Percentiles rank a stretch among this genome's conserved stretches.
Evolutionary conservation across 2,888 invertebrate genomes (phyloP).

Genomic region (Tipula lateralis): DNA sequence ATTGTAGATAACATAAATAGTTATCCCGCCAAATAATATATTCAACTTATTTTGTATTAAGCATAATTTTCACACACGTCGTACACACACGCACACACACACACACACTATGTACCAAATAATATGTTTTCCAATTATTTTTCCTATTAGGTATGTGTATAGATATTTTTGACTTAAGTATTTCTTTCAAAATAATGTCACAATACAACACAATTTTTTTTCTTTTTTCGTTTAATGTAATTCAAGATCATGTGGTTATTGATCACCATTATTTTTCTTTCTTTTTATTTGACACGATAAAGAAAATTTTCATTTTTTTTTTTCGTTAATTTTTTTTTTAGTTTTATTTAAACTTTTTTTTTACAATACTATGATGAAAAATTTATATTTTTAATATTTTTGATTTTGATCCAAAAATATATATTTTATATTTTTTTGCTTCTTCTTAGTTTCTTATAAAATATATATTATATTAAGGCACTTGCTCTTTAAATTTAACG

Average conservation of each 20-base stretch:
- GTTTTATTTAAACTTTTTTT: neutral
- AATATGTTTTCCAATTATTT: neutral
- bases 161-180: neutral
- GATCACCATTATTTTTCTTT: constrained; percentile 24
- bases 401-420: constrained; percentile 14
- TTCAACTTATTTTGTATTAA: neutral
- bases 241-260: constrained; percentile 24
- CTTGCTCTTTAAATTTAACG: constrained; percentile 24
- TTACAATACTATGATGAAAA: constrained; percentile 24
- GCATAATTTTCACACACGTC: neutral
- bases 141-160: neutral
- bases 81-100: neutral
- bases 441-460: neutral
- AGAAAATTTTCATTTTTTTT: constrained; percentile 21
- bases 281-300: constrained; percentile 28
- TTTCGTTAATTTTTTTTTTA: neutral
- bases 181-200: neutral
- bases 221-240: constrained; percentile 9
- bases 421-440: neutral
- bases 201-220: neutral
- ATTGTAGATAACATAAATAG: neutral
- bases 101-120: neutral
- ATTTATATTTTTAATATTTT: constrained; percentile 6
- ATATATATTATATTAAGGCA: neutral
- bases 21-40: neutral